Percentiles rank a stretch among this genome's conserved stretches.
Conservation (phyloP, 2,113 vertebrate genomes). For the Arvicanthis niloticus region DNA sequence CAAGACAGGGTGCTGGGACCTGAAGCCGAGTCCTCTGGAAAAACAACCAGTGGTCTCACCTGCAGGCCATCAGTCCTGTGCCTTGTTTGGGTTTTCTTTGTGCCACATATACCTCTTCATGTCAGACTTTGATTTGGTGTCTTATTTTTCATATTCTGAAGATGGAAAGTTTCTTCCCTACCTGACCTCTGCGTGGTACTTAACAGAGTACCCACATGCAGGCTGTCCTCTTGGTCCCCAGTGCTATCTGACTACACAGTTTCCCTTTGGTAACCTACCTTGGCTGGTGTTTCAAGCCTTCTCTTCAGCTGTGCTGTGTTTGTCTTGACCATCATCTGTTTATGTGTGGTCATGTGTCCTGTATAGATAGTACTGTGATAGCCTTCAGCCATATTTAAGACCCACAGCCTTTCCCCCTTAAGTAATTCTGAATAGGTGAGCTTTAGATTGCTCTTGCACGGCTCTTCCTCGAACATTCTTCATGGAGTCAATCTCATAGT, state of each 20-base stretch:
- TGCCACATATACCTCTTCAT: not conserved
- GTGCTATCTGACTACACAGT: not conserved
- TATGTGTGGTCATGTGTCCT: not conserved
- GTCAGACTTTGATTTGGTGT: not conserved
- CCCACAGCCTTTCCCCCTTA: not conserved
- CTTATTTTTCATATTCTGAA: not conserved
- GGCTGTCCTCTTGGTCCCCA: not conserved
- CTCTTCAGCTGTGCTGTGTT: not conserved
- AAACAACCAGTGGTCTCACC: not conserved
- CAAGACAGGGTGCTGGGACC: not conserved
- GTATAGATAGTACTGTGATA: not conserved
- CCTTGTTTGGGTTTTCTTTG: not conserved
- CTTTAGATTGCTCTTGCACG: not conserved
- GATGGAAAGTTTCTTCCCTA: not conserved
- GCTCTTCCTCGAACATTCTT: not conserved
- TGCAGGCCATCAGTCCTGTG: not conserved
- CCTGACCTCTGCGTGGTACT: not conserved
- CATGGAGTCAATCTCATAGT: not conserved
- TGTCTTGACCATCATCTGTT: not conserved
- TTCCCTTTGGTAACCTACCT: not conserved
- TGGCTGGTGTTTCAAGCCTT: not conserved
- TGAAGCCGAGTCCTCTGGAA: not conserved
- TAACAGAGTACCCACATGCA: not conserved
- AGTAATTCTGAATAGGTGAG: not conserved
- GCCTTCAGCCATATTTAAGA: not conserved